Base-by-base conservation (phyloP, 2,888 invertebrate species). In the Cataglyphis rosenhaueri region DNA sequence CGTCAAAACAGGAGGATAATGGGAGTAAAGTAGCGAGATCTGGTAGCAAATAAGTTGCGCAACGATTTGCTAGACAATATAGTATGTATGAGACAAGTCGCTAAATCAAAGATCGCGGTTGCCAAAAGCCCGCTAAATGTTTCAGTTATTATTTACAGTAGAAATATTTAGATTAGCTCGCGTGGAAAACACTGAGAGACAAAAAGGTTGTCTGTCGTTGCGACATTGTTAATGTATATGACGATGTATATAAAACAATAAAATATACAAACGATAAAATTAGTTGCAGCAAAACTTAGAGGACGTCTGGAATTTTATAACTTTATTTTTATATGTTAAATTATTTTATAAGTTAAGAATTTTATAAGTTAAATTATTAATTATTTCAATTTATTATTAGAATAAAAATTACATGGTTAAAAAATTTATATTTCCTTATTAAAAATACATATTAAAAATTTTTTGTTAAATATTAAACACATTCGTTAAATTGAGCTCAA, bases 41-140 rank as follows among this genome's bases (percentile, higher is more conserved):
- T 84, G 61, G n/a, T 66, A 55, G 15, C n/a, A 25, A 38, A 35
- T 41, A 9, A 9, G 57, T 90, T 87, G 70, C 82, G 87, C 18
- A 57, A 74, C 86, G 84, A 90, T 90, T 90, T 88, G 87, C 86
- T 88, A 86, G 86, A 86, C 85, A 61, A 57, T 66, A 65, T 52
- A 65, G 68, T 18, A 75, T 12, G n/a, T 15, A 21, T 8, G 21
- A 29, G 61, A 59, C 35, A 70, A 76, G 61, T 29, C 79, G 83
- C 38, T 82, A 88, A 84, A 86, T 85, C 85, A 68, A 84, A 71
- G 52, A 59, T 68, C 44, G 83, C 62, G 62, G 62, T 41, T 73
- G 82, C 71, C 71, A 71, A 75, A 35, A 75, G 66, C 38, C 38
- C 25, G 35, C 75, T 76, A 84, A 84, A 85, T 57, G 78, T 81